A percentile compares a stretch with the other conserved stretches of the same genome.
Conservation (phyloP, 2,113 vertebrate genomes). For the Monopterus albus region DNA sequence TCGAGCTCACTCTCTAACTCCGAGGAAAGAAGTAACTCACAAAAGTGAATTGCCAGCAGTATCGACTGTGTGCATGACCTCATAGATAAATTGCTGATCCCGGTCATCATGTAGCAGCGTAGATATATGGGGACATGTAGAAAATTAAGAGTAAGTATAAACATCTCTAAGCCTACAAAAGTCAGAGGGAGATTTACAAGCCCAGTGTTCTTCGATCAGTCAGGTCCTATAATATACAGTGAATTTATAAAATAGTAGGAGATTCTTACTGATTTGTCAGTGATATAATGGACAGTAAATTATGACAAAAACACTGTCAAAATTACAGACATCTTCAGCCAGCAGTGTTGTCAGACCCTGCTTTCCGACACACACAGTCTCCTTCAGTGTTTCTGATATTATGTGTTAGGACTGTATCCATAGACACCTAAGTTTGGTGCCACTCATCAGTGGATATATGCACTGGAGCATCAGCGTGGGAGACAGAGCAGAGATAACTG, state of each 20-base stretch:
- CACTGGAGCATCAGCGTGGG: conserved; percentile 44
- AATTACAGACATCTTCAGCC: not conserved
- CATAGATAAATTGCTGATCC: conserved; percentile 29
- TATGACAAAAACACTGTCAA: conserved; percentile 6
- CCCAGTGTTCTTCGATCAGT: not conserved
- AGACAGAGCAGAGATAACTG: conserved; percentile 66
- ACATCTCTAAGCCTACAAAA: not conserved
- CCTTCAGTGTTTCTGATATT: conserved; percentile 9
- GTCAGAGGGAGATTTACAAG: conserved; percentile 17
- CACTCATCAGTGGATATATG: conserved; percentile 55
- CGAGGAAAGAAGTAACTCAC: conserved; percentile 32
- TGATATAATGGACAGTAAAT: conserved; percentile 23
- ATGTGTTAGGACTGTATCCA: conserved; percentile 4
- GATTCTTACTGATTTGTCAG: not conserved
- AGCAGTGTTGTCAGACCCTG: not conserved
- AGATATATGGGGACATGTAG: not conserved
- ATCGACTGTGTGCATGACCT: conserved; percentile 28
- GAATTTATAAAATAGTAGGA: not conserved
- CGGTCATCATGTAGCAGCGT: not conserved
- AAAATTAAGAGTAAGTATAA: conserved; percentile 7
- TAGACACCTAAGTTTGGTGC: conserved; percentile 46
- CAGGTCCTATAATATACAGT: not conserved
- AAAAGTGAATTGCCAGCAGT: conserved; percentile 32
- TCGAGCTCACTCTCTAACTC: conserved; percentile 34
- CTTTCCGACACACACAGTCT: conserved; percentile 5